Base-by-base conservation (phyloP, 2,888 invertebrate genomes). In the Rhingia rostrata region DNA sequence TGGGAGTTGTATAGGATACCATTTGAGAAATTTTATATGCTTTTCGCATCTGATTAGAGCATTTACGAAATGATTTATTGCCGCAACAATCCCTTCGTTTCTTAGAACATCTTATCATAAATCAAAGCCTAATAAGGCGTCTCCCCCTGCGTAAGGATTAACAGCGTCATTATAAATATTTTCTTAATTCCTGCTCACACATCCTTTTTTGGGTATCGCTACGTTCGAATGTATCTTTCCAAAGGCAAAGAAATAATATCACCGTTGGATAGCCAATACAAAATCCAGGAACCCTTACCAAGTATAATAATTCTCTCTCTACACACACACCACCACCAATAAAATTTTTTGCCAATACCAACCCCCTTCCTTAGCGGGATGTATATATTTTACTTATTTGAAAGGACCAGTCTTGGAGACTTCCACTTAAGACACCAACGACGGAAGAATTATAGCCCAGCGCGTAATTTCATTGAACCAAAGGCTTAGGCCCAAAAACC, bases 221-320 rank as follows among this genome's bases (percentile, higher is more conserved):
- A 1, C 32, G 41, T n/a, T n/a, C 53, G 43, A 6, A 33, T 10
- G 22, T 43, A 51, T 41, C 12, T 5, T 9, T 22, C 9, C 3
- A 41, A 10, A 58, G 69, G 47, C n/a, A 37, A 30, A 58, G 37
- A 49, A 41, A 4, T 51, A 35, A 22, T 45, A 4, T 39, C 39
- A 58, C 58, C 39, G 39, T 49, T 47, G 47, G 45, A 53, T 53
- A 41, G 51, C 45, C 56, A 56, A 69, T 47, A 41, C n/a, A 6
- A 69, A 58, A 69, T 66, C 53, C 39, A 39, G 39, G 33, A n/a
- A 69, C 56, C 35, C 45, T 12, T 30, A 22, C 45, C 35, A 53
- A 80, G 86, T 86, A 86, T 80, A 87, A 86, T 88, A 89, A 88
- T 84, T 89, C 88, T 88, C 87, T 73, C 81, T 70, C 60, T 69